Conservation (phyloP, 2,888 invertebrate species). For the Dynastes maya region DNA sequence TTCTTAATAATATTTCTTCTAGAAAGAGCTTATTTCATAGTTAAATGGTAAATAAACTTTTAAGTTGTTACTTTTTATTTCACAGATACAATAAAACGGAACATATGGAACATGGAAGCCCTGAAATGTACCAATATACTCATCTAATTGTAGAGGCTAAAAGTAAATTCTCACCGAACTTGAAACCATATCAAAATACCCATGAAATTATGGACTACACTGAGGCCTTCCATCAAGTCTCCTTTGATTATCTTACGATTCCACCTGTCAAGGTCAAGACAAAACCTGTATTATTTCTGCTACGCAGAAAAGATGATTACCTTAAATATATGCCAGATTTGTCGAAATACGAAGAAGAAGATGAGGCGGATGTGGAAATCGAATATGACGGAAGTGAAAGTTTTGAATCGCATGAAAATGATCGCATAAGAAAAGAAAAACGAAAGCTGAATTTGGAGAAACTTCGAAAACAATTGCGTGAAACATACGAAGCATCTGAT, state of each 20-base stretch:
- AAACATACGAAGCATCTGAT: conserved; percentile 26
- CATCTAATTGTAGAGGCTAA: conserved; percentile 88
- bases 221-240: conserved; percentile 87
- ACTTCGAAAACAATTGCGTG: conserved; percentile 26
- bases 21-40: too few relatives aligned
- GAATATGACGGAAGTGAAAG: conserved; percentile 45
- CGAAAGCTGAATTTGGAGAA: conserved; percentile 30
- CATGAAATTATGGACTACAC: conserved; percentile 84
- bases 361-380: conserved; percentile 46
- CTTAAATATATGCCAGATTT: conserved; percentile 68
- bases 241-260: conserved; percentile 84
- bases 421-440: background rate
- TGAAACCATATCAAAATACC: conserved; percentile 81
- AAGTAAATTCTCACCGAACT: conserved; percentile 83
- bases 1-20: too few relatives aligned
- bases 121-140: conserved; percentile 81
- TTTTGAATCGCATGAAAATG: background rate
- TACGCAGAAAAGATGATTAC: conserved; percentile 78
- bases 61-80: conserved; percentile 43
- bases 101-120: conserved; percentile 76
- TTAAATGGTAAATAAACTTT: too few relatives aligned
- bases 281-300: conserved; percentile 85
- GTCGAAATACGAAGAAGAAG: conserved; percentile 46
- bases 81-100: conserved; percentile 87
- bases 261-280: conserved; percentile 87